A percentile compares a stretch with the other conserved stretches of the same genome.
These are phyloP conservation scores for Temnothorax curvispinosus DNA, from an alignment of 1,140 invertebrate species.

Conservation along the genomic window DNA sequence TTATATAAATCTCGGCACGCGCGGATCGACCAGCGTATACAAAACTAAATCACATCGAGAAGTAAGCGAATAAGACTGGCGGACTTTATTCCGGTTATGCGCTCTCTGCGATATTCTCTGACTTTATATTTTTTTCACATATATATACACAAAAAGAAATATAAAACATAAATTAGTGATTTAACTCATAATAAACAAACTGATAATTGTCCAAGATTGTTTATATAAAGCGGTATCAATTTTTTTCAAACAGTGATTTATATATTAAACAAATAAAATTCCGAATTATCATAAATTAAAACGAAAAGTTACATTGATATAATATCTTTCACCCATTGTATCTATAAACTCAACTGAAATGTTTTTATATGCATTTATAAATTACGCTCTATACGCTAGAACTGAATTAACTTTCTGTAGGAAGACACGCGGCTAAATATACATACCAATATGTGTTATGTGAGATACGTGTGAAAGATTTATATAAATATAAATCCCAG, in stretches of 20 bases:
- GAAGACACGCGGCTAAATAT: background rate
- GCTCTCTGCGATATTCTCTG: background rate
- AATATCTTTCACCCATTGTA: background rate
- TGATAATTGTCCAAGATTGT: background rate
- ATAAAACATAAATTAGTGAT: background rate
- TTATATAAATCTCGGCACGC: background rate
- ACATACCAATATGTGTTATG: too few species aligned
- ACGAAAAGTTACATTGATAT: background rate
- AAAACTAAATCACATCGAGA: conserved; percentile 23
- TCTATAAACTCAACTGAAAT: background rate
- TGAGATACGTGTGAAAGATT: background rate
- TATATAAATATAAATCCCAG: background rate
- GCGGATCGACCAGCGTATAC: background rate
- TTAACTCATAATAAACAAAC: background rate
- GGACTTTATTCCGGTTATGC: conserved; percentile 17
- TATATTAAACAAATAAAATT: background rate
- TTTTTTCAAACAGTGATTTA: background rate
- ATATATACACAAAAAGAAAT: background rate
- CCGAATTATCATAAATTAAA: background rate
- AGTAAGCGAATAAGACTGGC: background rate
- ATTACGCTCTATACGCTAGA: background rate
- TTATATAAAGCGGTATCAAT: background rate
- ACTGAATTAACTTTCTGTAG: background rate
- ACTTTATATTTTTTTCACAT: background rate
- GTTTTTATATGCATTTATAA: background rate